Evolutionary conservation across 1,140 invertebrate genomes (phyloP).

Genomic region (Diorhabda sublineata): DNA sequence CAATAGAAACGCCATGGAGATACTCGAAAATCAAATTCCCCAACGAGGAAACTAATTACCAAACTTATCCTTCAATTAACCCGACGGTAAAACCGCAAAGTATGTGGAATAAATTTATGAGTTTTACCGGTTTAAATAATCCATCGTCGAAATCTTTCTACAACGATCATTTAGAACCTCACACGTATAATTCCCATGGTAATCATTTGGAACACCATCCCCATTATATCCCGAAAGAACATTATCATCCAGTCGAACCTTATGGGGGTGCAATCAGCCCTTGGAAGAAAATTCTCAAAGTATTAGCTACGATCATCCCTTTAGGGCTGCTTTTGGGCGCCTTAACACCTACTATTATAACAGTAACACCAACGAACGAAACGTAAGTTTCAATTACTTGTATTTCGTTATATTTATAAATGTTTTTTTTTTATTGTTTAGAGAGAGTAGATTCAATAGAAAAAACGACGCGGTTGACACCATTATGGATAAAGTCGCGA

Average conservation of each 20-base stretch:
- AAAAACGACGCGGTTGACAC: slow-evolving; percentile 24
- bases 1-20: neutral
- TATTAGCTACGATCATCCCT: slow-evolving; percentile 54
- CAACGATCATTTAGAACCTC: neutral
- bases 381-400: slow-evolving; percentile 30
- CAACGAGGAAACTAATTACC: neutral
- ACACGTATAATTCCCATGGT: neutral
- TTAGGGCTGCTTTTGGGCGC: slow-evolving; percentile 56
- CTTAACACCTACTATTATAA: slow-evolving; percentile 53
- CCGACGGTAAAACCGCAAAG: neutral
- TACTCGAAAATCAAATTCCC: neutral
- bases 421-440: slow-evolving; percentile 14
- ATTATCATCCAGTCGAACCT: slow-evolving; percentile 4
- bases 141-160: slow-evolving; percentile 16
- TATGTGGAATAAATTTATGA: slow-evolving; percentile 11
- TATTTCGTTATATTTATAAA: neutral
- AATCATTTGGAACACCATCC: neutral
- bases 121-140: slow-evolving; percentile 17
- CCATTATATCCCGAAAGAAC: neutral
- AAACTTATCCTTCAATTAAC: neutral
- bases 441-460: slow-evolving; percentile 26
- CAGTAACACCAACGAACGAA: slow-evolving; percentile 44
- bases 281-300: slow-evolving; percentile 51
- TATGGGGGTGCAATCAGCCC: slow-evolving; percentile 27
- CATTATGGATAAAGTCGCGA: slow-evolving; percentile 27